Evolutionary conservation across 2,797 vertebrate species (phyloP), one percentile per base, ranked within the genome.

Genomic region (Ibycter americanus): DNA sequence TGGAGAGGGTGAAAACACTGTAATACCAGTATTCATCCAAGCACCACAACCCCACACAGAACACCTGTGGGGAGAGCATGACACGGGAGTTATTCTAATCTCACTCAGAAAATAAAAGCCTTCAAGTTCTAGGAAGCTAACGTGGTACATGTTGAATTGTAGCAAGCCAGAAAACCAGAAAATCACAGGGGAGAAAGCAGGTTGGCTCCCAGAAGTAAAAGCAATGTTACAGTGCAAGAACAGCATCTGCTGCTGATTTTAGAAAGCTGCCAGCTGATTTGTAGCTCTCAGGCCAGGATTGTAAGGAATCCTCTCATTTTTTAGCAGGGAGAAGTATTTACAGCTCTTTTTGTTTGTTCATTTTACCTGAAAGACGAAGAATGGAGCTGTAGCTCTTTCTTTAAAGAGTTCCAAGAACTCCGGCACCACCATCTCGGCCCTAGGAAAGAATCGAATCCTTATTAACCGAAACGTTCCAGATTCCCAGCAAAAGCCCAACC

Each of bases 21-120:
- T 99, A 99, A 96, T 99, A 99, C 99, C 99, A 99, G 80, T 99
- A 99, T 79, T 99, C 99, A 1, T 99, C 99, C 95, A 99, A 97
- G 97, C 99, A 99, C 99, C 99, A 99, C 46, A 99, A 94, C 8
- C 99, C 99, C 83, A 99, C 99, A 29, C 99, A 99, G 94, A 99
- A 99, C 67, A 99, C 99, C 99, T 99, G 97, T 0, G 58, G 49
- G 62, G 56, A 70, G 59, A 27, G 63, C 16, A 3, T 2, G 31
- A n/a, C 25, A 15, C 2, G 0, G 5, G 51, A 7, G 16, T 52
- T 17, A 56, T 29, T 78, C 17, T 13, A 2, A 11, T 12, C 26
- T 12, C 16, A 5, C 26, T 40, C 25, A 5, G 8, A 36, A 67
- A 26, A n/a, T 12, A 51, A 31, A 51, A 51, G n/a, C 15, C 23